Conservation (phyloP, 2,888 invertebrate genomes). For the Gari tellinella region DNA sequence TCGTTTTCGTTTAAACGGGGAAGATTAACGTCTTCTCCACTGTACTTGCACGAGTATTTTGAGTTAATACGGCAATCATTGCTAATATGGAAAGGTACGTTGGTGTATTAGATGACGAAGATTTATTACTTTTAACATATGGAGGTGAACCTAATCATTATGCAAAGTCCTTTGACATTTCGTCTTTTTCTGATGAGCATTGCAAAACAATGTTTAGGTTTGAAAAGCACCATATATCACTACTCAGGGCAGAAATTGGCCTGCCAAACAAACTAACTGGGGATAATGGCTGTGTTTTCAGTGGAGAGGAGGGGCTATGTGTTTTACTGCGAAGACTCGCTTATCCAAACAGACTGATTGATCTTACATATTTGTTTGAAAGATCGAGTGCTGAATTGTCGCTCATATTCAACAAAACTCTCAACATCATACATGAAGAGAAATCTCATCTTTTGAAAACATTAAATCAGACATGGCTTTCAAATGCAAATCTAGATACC, state of each 20-base stretch:
- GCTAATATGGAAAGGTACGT: too few species aligned
- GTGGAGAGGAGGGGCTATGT: conserved; percentile 1
- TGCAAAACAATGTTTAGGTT: conserved; percentile 1
- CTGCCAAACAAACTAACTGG: not conserved
- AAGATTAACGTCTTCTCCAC: too few species aligned
- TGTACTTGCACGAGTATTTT: too few species aligned
- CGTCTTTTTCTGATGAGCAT: not conserved
- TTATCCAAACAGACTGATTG: conserved; percentile 1
- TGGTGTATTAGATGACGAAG: not conserved
- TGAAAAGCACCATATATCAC: not conserved
- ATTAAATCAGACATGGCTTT: conserved; percentile 1
- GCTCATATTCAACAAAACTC: not conserved
- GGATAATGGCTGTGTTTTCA: not conserved
- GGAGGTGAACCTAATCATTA: not conserved
- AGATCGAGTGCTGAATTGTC: not conserved
- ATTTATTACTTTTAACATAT: not conserved
- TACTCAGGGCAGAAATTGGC: conserved; percentile 1
- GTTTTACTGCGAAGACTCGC: conserved; percentile 1
- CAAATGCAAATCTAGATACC: not conserved
- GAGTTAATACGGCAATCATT: too few species aligned
- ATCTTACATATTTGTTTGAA: not conserved
- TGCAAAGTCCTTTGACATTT: not conserved
- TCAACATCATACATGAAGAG: not conserved
- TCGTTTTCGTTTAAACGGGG: too few species aligned
- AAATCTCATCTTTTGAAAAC: not conserved